Evolutionary conservation across 2,888 invertebrate species (phyloP).

Genomic region (Stomorhina lunata): DNA sequence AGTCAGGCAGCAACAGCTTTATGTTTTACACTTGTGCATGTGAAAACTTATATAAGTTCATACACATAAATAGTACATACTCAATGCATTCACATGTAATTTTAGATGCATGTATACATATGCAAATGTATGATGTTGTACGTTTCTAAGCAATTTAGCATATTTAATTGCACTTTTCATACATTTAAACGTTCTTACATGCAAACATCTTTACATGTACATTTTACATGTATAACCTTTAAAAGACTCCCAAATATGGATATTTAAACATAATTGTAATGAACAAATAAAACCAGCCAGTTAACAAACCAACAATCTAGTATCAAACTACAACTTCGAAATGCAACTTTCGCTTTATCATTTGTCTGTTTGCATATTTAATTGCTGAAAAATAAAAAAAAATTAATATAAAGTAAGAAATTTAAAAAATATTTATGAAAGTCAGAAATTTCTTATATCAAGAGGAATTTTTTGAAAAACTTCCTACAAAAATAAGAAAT

Average conservation of each 20-base stretch:
- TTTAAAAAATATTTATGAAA: too few relatives aligned
- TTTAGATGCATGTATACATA: background rate
- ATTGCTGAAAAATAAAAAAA: conserved; percentile 11
- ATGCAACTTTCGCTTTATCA: conserved; percentile 8
- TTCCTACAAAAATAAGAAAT: too few relatives aligned
- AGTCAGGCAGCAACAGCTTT: background rate
- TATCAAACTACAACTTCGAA: background rate
- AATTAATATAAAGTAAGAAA: too few relatives aligned
- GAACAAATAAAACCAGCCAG: conserved; percentile 1
- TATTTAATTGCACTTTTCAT: conserved; percentile 52
- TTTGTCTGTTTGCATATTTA: conserved; percentile 18
- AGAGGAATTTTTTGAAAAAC: too few relatives aligned
- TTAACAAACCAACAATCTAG: background rate
- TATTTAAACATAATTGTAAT: conserved; percentile 20
- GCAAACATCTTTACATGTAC: background rate
- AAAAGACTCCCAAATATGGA: background rate
- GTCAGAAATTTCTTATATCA: too few relatives aligned
- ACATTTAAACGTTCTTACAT: background rate
- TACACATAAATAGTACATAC: background rate
- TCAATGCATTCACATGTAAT: background rate
- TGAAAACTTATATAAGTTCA: conserved; percentile 8
- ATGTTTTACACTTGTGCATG: background rate
- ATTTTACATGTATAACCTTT: too few relatives aligned
- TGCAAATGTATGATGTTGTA: background rate
- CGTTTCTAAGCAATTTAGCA: conserved; percentile 52